phyloP scores from a whole-genome alignment of 2,797 vertebrate species.

The Chiloscyllium punctatum region DNA sequence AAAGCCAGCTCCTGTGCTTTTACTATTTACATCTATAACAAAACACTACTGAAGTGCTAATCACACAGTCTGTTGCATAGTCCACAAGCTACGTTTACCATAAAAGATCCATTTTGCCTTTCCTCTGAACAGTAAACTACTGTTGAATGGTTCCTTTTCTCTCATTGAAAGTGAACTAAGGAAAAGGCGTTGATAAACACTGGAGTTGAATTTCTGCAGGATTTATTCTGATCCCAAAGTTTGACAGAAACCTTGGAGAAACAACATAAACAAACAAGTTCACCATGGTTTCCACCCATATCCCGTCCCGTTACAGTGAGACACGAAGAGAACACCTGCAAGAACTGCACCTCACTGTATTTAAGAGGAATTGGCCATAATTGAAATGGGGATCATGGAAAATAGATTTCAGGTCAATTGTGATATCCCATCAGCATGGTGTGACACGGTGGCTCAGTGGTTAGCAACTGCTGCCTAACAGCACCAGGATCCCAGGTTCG shows the following conservation, averaged over 20 bases:
- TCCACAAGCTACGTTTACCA: neutral
- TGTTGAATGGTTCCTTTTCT: neutral
- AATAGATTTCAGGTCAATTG: neutral
- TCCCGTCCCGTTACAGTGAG: neutral
- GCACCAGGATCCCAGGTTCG: too few species aligned
- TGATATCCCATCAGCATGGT: neutral
- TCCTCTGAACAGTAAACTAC: neutral
- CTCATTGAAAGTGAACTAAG: neutral
- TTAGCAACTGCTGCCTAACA: too few species aligned
- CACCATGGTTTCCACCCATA: neutral
- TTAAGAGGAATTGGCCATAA: neutral
- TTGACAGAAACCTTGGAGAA: neutral
- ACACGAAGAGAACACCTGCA: neutral
- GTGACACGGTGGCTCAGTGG: too few species aligned
- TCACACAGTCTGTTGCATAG: neutral
- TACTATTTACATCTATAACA: slow-evolving; percentile 13
- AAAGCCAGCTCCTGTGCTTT: neutral
- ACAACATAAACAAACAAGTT: neutral
- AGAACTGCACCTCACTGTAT: neutral
- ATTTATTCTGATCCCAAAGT: neutral
- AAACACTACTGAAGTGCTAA: neutral
- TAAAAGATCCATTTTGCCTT: neutral
- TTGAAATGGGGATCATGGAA: neutral
- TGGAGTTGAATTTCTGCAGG: neutral
- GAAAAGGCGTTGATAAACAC: neutral